Evolutionary conservation across 2,113 vertebrate genomes (phyloP).

Genomic region (Todiramphus saurophagus): DNA sequence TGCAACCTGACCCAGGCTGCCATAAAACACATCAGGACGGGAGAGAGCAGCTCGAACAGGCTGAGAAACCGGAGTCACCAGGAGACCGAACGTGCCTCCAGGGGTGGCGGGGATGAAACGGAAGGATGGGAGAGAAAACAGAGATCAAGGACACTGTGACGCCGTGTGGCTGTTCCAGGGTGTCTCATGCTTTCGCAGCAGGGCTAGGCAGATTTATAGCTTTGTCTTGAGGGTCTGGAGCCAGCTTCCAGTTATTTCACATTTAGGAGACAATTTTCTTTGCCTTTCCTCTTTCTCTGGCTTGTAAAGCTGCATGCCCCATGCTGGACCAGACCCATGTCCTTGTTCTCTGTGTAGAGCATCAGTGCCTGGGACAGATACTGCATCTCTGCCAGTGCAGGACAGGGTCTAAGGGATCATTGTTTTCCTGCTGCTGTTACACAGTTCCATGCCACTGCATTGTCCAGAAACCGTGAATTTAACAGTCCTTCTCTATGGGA

Average conservation of each 20-base stretch:
- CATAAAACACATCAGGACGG: background rate
- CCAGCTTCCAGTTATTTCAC: background rate
- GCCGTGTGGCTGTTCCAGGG: slow-evolving; percentile 2
- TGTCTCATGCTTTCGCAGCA: background rate
- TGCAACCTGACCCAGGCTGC: background rate
- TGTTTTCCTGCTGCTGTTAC: background rate
- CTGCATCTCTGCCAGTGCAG: background rate
- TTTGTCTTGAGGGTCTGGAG: slow-evolving; percentile 34
- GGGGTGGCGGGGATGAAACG: background rate
- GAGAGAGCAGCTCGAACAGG: background rate
- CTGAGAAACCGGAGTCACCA: background rate
- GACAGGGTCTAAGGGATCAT: background rate
- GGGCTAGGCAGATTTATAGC: slow-evolving; percentile 32
- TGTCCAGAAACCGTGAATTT: background rate
- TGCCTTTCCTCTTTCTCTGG: background rate
- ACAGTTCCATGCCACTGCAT: background rate
- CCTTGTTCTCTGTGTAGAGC: background rate
- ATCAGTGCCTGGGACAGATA: background rate
- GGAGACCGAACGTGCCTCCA: background rate
- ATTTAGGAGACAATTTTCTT: slow-evolving; percentile 2
- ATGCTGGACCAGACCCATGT: background rate
- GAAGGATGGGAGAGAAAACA: background rate
- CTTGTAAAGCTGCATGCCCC: background rate
- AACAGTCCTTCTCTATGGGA: background rate
- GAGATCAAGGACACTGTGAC: slow-evolving; percentile 32